These are phyloP conservation scores for Artibeus lituratus DNA, from an alignment of 2,797 vertebrate species.

Conservation along the genomic window DNA sequence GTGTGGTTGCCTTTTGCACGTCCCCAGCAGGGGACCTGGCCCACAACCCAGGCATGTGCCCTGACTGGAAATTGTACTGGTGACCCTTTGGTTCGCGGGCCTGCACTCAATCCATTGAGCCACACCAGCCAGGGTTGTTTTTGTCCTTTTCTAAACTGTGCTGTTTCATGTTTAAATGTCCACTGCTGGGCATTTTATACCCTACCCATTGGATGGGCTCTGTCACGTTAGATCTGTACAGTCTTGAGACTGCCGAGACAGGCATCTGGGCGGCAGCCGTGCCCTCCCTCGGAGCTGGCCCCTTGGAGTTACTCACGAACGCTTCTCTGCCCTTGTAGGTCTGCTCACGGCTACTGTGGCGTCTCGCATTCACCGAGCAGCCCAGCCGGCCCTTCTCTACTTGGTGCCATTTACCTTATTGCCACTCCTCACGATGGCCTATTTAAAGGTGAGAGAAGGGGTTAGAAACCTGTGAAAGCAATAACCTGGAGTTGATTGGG, in stretches of 20 bases:
- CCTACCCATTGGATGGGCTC: not conserved
- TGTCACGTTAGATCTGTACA: fast-evolving
- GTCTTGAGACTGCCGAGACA: too few relatives aligned
- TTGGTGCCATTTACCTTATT: slow-evolving; percentile 99
- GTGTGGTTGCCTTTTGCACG: too few relatives aligned
- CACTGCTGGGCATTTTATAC: not conserved
- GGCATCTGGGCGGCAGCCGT: not conserved
- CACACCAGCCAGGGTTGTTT: too few relatives aligned
- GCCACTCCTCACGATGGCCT: slow-evolving; percentile 99
- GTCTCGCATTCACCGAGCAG: slow-evolving; percentile 97
- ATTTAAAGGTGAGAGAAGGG: slow-evolving; percentile 92
- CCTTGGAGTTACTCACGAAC: not conserved
- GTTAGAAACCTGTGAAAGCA: not conserved
- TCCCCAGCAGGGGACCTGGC: too few relatives aligned
- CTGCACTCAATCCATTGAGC: too few relatives aligned
- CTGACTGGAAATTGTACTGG: too few relatives aligned
- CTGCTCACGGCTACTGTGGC: slow-evolving; percentile 98
- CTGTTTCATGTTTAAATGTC: not conserved
- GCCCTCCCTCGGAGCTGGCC: not conserved
- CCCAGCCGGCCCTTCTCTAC: slow-evolving; percentile 98
- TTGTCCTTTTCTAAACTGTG: not conserved
- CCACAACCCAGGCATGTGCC: too few relatives aligned
- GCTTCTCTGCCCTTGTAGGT: slow-evolving; percentile 78
- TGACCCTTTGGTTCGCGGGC: too few relatives aligned
- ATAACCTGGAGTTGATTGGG: not conserved